These are phyloP conservation scores for Coelogynopora nodosa DNA, from an alignment of 2,888 invertebrate genomes.

Conservation along the genomic window DNA sequence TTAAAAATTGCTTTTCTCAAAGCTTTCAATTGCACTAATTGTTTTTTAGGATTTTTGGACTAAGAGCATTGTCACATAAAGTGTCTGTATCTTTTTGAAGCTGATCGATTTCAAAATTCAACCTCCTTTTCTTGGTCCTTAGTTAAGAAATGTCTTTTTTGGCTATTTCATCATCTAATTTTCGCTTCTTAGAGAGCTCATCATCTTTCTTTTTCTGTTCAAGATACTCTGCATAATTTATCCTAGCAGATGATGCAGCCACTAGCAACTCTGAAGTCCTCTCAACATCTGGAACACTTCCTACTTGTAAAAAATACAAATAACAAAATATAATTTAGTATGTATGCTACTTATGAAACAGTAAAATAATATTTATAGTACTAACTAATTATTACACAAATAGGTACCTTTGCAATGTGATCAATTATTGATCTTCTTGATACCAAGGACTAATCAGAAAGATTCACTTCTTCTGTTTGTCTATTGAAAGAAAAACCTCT, in stretches of 20 bases:
- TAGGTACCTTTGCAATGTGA: neutral
- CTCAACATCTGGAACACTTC: slow-evolving; percentile 31
- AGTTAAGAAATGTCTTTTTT: neutral
- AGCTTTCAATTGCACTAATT: neutral
- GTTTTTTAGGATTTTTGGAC: neutral
- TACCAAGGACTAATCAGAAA: neutral
- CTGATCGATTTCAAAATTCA: neutral
- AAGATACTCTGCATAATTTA: neutral
- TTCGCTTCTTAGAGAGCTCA: neutral
- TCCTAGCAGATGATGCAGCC: slow-evolving; percentile 28
- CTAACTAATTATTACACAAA: neutral
- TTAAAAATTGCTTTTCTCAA: neutral
- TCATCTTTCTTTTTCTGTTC: neutral
- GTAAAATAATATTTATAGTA: neutral
- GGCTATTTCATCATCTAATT: neutral
- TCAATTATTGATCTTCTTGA: neutral
- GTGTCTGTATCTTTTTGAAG: neutral
- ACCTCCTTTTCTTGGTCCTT: neutral
- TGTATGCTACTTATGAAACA: neutral
- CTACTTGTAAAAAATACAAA: slow-evolving; percentile 16
- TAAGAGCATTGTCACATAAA: neutral
- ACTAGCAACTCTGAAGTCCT: slow-evolving; percentile 10
- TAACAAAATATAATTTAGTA: neutral
- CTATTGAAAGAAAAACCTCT: neutral
- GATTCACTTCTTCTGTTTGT: neutral